Evolutionary conservation across 2,888 invertebrate species (phyloP).

Genomic region (Orthosia gracilis): DNA sequence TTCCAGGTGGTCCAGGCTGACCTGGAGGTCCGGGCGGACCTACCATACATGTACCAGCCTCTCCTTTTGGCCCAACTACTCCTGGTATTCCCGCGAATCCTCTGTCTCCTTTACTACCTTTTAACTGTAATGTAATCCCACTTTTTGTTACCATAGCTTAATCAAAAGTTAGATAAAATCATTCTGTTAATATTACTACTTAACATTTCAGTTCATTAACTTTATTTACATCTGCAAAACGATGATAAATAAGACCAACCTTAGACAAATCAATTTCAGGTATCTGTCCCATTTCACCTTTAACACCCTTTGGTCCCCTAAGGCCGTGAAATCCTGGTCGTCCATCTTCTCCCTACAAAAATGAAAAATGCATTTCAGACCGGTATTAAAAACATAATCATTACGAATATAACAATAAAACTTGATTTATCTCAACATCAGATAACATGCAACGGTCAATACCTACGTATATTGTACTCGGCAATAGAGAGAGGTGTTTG

Average conservation of each 20-base stretch:
- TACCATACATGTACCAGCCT: background rate
- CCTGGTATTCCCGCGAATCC: background rate
- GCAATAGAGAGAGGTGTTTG: no score
- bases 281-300: background rate
- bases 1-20: background rate
- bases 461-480: no score
- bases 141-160: background rate
- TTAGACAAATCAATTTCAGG: background rate
- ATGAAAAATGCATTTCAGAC: background rate
- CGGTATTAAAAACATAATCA: no score
- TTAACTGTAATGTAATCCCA: background rate
- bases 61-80: background rate
- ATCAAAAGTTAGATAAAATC: background rate
- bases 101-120: background rate
- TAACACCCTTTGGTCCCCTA: background rate
- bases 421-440: no score
- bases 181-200: background rate
- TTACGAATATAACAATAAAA: no score
- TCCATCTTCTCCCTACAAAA: background rate
- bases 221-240: background rate
- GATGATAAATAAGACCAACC: background rate
- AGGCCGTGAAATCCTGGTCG: background rate
- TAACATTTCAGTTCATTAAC: background rate
- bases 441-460: no score
- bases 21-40: conserved; percentile 2